A percentile compares a stretch with the other conserved stretches of the same genome.
Conservation (phyloP, 2,888 invertebrate genomes). For the Digitonthophagus gazella region DNA sequence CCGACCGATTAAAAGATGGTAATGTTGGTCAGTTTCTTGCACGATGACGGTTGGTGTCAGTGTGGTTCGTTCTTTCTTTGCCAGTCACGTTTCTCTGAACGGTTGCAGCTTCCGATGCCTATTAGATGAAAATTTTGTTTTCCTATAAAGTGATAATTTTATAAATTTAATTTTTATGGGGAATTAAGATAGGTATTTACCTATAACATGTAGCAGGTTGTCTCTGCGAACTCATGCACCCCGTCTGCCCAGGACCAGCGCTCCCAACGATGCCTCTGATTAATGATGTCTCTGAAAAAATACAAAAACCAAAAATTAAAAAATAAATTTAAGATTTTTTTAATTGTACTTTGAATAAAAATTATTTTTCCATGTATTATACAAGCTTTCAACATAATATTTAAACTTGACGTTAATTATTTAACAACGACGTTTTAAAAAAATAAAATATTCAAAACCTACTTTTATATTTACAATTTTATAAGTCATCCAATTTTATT, state of each 20-base stretch:
- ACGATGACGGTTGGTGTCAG: conserved; percentile 17
- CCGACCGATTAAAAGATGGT: conserved; percentile 30
- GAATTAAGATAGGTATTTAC: too few species aligned
- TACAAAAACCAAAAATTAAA: conserved; percentile 32
- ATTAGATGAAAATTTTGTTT: conserved; percentile 95
- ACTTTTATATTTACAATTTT: too few species aligned
- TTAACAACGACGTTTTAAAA: conserved; percentile 19
- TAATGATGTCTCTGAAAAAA: conserved; percentile 85
- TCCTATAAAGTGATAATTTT: conserved; percentile 63
- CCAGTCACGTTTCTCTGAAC: conserved; percentile 95
- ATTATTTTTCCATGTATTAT: conserved; percentile 12
- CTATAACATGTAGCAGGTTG: conserved; percentile 76
- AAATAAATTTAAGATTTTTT: conserved; percentile 18
- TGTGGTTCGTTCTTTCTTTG: conserved; percentile 41
- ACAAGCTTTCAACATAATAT: conserved; percentile 14
- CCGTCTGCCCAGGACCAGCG: conserved; percentile 68
- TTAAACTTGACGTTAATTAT: conserved; percentile 20
- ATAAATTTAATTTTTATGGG: too few species aligned
- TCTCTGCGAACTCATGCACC: conserved; percentile 90
- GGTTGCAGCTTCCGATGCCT: conserved; percentile 96
- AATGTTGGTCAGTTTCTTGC: conserved; percentile 34
- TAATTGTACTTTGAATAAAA: conserved; percentile 19
- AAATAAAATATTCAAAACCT: conserved; percentile 12
- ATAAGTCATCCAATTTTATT: too few species aligned
- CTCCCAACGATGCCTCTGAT: conserved; percentile 82